Percentiles rank a stretch among this genome's conserved stretches.
These are phyloP conservation scores for Paragorgia papillata DNA, from an alignment of 92 coral and sea anemone genomes.

Conservation along the genomic window DNA sequence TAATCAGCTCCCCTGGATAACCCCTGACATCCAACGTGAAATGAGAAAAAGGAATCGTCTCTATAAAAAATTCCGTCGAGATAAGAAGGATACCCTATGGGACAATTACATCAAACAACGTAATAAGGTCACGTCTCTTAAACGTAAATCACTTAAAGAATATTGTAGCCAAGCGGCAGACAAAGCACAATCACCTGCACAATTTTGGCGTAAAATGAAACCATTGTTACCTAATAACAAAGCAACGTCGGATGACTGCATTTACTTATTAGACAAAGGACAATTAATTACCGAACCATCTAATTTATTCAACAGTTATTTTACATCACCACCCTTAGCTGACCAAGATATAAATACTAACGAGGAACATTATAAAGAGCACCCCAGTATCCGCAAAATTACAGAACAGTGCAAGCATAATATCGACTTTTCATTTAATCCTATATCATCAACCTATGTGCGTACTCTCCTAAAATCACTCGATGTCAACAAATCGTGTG, in stretches of 20 bases:
- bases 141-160: constrained; percentile 55
- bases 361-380: constrained; percentile 36
- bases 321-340: constrained; percentile 32
- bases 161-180: no score
- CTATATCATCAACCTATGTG: constrained; percentile 8
- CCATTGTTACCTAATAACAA: constrained; percentile 17
- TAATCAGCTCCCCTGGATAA: constrained; percentile 59
- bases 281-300: constrained; percentile 27
- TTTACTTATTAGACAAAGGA: constrained; percentile 40
- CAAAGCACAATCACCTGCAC: constrained; percentile 46
- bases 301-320: not conserved
- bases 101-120: constrained; percentile 47
- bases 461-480: constrained; percentile 32
- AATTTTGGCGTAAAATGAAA: constrained; percentile 46
- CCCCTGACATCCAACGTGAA: constrained; percentile 46
- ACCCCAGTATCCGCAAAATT: constrained; percentile 37
- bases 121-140: constrained; percentile 56
- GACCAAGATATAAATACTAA: constrained; percentile 5
- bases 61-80: constrained; percentile 57
- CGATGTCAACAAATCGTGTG: constrained; percentile 24
- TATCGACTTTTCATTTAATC: constrained; percentile 45
- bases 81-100: constrained; percentile 59
- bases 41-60: constrained; percentile 57
- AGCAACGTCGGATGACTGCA: not conserved
- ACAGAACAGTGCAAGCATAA: constrained; percentile 21